These are phyloP conservation scores for Numenius phaeopus DNA, from an alignment of 2,797 vertebrate genomes.

Conservation along the genomic window DNA sequence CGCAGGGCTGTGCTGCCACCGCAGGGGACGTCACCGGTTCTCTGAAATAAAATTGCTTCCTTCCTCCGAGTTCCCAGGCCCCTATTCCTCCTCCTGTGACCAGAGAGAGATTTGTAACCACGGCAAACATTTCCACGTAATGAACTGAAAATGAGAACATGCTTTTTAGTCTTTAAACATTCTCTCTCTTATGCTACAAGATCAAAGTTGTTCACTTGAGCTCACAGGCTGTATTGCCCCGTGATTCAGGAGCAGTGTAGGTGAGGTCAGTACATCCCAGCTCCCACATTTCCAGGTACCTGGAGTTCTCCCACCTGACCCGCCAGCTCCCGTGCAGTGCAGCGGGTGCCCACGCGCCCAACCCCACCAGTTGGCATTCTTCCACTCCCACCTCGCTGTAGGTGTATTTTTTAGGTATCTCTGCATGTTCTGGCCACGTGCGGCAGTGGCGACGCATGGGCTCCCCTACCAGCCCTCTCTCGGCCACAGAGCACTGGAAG, in stretches of 20 bases:
- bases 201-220: neutral
- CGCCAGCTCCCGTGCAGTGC: neutral
- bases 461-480: neutral
- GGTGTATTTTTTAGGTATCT: neutral
- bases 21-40: neutral
- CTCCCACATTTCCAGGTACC: neutral
- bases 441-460: neutral
- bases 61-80: neutral
- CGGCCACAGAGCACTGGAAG: neutral
- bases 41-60: neutral
- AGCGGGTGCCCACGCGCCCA: neutral
- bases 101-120: neutral
- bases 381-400: neutral
- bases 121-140: neutral
- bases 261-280: neutral
- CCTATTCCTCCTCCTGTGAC: neutral
- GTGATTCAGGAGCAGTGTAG: too few relatives aligned
- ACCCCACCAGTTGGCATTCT: neutral
- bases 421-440: neutral
- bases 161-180: neutral
- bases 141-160: neutral
- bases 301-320: neutral
- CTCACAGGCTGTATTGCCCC: neutral
- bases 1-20: neutral
- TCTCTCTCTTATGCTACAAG: neutral